Conservation (phyloP, 53 echinoderm and acorn worm species). For the Temnopleurus reevesii region DNA sequence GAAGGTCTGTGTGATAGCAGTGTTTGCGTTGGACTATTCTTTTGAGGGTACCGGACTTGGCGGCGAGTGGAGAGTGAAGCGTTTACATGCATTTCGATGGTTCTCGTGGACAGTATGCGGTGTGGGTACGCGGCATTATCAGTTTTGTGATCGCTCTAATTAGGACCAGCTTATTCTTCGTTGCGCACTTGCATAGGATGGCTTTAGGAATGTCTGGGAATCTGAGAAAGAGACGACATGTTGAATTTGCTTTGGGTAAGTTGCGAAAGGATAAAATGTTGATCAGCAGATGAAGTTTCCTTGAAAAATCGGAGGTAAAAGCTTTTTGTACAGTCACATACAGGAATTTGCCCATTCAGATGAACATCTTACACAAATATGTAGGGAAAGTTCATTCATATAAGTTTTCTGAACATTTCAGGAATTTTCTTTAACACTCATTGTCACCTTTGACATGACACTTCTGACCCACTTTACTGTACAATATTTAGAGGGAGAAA, state of each 20-base stretch:
- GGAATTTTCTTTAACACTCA: too few relatives aligned
- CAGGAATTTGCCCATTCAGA: background rate
- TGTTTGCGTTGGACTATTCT: background rate
- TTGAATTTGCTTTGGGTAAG: background rate
- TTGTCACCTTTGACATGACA: too few relatives aligned
- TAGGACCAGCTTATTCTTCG: background rate
- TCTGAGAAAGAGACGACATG: background rate
- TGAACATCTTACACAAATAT: too few relatives aligned
- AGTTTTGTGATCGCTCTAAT: background rate
- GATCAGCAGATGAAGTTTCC: background rate
- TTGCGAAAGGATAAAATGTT: background rate
- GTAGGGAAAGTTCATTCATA: too few relatives aligned
- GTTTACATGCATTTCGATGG: background rate
- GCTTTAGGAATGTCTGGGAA: slow-evolving; percentile 2
- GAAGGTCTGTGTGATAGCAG: background rate
- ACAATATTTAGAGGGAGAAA: too few relatives aligned
- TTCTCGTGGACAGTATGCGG: background rate
- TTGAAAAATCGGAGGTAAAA: background rate
- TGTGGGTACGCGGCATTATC: background rate
- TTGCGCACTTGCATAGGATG: background rate
- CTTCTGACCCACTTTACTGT: too few relatives aligned
- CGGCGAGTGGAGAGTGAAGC: background rate
- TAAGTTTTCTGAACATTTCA: too few relatives aligned
- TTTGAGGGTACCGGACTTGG: background rate
- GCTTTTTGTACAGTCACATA: background rate